Evolutionary conservation across 2,113 vertebrate species (phyloP), one percentile per base, ranked within the genome.

Genomic region (Microtus richardsoni): DNA sequence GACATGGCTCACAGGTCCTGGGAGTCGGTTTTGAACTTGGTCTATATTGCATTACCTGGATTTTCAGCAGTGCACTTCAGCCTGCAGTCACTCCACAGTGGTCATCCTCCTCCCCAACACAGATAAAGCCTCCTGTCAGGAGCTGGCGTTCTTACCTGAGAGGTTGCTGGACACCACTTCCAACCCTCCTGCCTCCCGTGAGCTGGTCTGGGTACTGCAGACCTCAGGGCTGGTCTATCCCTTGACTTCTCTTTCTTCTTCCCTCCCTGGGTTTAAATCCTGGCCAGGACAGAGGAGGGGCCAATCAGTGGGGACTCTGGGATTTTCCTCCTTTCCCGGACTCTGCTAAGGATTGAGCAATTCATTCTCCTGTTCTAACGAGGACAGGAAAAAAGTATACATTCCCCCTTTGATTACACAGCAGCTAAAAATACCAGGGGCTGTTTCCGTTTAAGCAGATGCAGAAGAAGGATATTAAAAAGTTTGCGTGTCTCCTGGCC

Each of bases 401-500:
- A 79, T 83, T n/a, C 62, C 28, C 33, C 54, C 19, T 80, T 94
- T 41, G 24, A 82, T 97, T 96, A 95, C 39, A 26, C 64, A 95
- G 95, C 85, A 94, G 93, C 97, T 97, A 95, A 97, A 97, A 98
- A 97, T 97, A 95, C 80, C n/a, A 12, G 66, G 90, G 92, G 82
- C 96, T 97, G 93, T 97, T 98, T 97, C 92, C 95, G 97, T 94
- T 97, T 95, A 97, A 93, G 77, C 78, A 49, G 62, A 93, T 94
- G 93, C 94, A 92, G 85, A 89, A 82, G 22, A 94, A 91, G 80
- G 60, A 85, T 93, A 93, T 95, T 96, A 85, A 94, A 91, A 95
- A 83, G 58, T 84, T 89, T 96, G 91, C 54, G 1, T 83, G 89
- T 89, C 89, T 97, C 84, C 89, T 97, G 89, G 93, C 96, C 82